Evolutionary conservation across 2,113 vertebrate species (phyloP), one percentile per base, ranked within the genome.

Genomic region (Pachycephala philippinensis): DNA sequence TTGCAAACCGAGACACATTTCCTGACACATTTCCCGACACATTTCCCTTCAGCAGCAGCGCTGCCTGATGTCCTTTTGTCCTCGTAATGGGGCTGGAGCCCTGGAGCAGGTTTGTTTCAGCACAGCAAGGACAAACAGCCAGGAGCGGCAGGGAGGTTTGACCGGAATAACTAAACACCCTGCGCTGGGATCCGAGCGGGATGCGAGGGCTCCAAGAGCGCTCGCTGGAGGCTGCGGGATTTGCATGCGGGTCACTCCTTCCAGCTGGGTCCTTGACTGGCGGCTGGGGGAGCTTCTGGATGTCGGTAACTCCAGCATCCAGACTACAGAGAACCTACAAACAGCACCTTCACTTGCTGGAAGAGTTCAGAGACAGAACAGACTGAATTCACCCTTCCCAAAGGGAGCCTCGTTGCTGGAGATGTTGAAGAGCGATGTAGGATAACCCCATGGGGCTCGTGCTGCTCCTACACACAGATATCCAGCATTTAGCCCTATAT

Each of bases 71-170:
- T 96, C 92, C 93, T 96, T 95, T 95, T 82, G 95, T 96, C 93
- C 86, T 57, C 37, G 0, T 68, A 82, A 78, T 4, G 49, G 85
- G 61, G 87, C 59, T 85, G 89, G 52, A 91, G 90, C 75, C 93
- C 93, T 81, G 5, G 0, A 96, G 93, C 90, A 91, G 92, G 95
- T 96, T 93, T 90, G 79, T 84, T 94, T 94, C 64, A 77, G 94
- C 91, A 49, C 57, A 57, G 89, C 94, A 91, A 95, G 94, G 89
- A 95, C 80, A 45, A 91, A 50, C 84, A 90, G 91, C 2, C 71
- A 82, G 87, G 35, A 95, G 80, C 17, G 0, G 91, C 21, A 2
- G 87, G 35, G 93, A 95, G 92, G 75, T 70, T 96, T 87, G 95
- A 96, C 47, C 52, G 31, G 96, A 95, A 96, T 96, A 83, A 88